phyloP scores from a whole-genome alignment of 2,888 invertebrate species.

The Andrena camellia region DNA sequence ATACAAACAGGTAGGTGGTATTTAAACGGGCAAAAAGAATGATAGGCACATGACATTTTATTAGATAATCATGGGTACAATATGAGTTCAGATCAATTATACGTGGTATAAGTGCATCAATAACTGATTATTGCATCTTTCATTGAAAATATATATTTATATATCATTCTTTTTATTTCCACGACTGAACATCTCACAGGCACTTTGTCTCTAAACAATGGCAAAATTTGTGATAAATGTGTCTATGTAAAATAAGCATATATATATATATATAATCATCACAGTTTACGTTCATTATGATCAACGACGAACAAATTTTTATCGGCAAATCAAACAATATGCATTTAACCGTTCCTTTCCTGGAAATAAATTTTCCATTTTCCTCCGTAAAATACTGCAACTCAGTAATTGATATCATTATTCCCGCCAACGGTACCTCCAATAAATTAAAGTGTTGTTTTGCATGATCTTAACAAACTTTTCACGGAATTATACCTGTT shows the following conservation, averaged over 20 bases:
- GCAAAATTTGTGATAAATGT: slow-evolving; percentile 73
- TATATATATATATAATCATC: slow-evolving; percentile 62
- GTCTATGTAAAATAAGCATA: slow-evolving; percentile 61
- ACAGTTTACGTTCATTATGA: slow-evolving; percentile 59
- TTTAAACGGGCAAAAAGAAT: slow-evolving; percentile 45
- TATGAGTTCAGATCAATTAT: slow-evolving; percentile 77
- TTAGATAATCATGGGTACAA: slow-evolving; percentile 79
- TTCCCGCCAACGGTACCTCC: slow-evolving; percentile 45
- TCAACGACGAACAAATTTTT: slow-evolving; percentile 45
- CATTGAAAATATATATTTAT: slow-evolving; percentile 79
- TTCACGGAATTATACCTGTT: slow-evolving; percentile 55
- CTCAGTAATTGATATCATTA: slow-evolving; percentile 41
- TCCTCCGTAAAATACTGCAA: slow-evolving; percentile 17
- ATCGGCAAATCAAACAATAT: slow-evolving; percentile 49
- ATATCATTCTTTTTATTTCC: slow-evolving; percentile 70
- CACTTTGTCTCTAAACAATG: slow-evolving; percentile 80
- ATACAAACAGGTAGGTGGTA: slow-evolving; percentile 4
- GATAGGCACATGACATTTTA: slow-evolving; percentile 81
- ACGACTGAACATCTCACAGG: slow-evolving; percentile 80
- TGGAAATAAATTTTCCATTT: slow-evolving; percentile 15
- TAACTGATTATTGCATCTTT: slow-evolving; percentile 78
- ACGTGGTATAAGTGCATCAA: slow-evolving; percentile 72
- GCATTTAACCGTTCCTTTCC: slow-evolving; percentile 26
- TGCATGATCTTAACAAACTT: slow-evolving; percentile 47
- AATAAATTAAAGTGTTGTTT: slow-evolving; percentile 36